Base-by-base conservation (phyloP, 2,888 invertebrate genomes). In the Aphidoletes aphidimyza region DNA sequence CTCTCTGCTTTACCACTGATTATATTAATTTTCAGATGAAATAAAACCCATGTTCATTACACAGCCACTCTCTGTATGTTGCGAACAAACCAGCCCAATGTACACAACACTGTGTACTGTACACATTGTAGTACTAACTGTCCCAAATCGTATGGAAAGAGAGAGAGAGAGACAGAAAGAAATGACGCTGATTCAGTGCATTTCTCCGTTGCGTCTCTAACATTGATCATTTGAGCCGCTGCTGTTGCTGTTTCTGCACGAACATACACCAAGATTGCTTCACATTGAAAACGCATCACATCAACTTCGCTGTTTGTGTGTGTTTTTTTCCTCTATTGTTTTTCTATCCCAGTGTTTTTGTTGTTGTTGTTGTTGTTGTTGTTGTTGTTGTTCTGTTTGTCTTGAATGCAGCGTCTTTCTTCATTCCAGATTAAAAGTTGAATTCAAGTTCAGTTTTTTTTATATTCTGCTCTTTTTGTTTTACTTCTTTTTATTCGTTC, bases 331-430 rank as follows among this genome's bases (percentile, higher is more conserved):
- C 22, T 54, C 54, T 14, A 30, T 69, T 30, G 3, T 3, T 30
- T 69, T 69, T 69, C 30, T 34, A 69, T 30, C 69, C 14, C 30
- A 69, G 26, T 30, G 14, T 69, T 22, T 30, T 54, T n/a, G n/a
- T n/a, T n/a, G n/a, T n/a, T n/a, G n/a, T n/a, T n/a, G n/a, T n/a
- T n/a, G n/a, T n/a, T n/a, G n/a, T n/a, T n/a, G n/a, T n/a, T n/a
- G n/a, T n/a, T n/a, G n/a, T n/a, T n/a, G n/a, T n/a, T n/a, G n/a
- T n/a, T n/a, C n/a, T n/a, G n/a, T n/a, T n/a, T n/a, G n/a, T n/a
- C n/a, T 54, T 54, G 22, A 69, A 69, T 30, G 19, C n/a, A 69
- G 69, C 69, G 34, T 69, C 54, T 22, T 30, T 69, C 69, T 69
- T 9, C 30, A 30, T 30, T 14, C 30, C 11, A 30, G 34, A 11